Conservation (phyloP, 1,140 invertebrate genomes). For the Pseudomyrmex gracilis region DNA sequence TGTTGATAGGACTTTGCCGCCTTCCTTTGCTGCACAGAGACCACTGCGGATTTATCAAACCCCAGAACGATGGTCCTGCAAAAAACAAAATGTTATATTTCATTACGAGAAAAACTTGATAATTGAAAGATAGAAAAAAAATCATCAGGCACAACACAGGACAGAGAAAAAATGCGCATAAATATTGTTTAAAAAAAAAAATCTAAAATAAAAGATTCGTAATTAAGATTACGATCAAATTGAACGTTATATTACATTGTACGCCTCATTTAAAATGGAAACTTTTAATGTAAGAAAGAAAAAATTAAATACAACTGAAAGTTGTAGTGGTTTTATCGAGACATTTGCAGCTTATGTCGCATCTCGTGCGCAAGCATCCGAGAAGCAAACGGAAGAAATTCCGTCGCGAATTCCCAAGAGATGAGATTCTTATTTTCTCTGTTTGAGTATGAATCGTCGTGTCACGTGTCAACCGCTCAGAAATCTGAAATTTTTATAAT, state of each 20-base stretch:
- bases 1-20: conserved; percentile 97
- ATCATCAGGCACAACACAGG: no score
- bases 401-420: conserved; percentile 28
- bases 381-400: conserved; percentile 8
- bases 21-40: conserved; percentile 96
- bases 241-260: no score
- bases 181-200: no score
- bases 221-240: no score
- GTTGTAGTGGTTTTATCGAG: neutral
- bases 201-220: no score
- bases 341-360: conserved; percentile 30
- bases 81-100: conserved; percentile 56
- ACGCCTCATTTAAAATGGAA: no score
- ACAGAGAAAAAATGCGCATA: no score
- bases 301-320: neutral
- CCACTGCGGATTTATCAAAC: conserved; percentile 98
- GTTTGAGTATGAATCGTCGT: conserved; percentile 61
- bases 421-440: conserved; percentile 54
- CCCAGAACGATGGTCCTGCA: conserved; percentile 98
- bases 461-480: conserved; percentile 68
- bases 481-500: conserved; percentile 80
- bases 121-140: neutral
- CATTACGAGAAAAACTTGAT: neutral
- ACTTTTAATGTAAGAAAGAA: no score
- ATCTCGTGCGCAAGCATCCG: conserved; percentile 12